A percentile compares a stretch with the other conserved stretches of the same genome.
Evolutionary conservation across 2,113 vertebrate species (phyloP).

Genomic region (Agapornis roseicollis): DNA sequence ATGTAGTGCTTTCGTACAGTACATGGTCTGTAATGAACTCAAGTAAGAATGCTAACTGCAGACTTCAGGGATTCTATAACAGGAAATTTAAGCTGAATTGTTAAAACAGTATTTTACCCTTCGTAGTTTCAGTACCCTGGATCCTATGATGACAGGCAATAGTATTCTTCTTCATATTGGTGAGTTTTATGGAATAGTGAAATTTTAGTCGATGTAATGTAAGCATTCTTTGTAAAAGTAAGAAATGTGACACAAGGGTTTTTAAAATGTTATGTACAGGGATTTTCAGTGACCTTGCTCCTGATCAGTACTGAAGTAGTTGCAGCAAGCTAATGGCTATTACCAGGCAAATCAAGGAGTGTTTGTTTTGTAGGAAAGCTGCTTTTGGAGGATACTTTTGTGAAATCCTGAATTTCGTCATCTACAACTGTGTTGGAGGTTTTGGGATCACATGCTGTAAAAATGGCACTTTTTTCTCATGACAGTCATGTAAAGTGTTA

Average conservation of each 20-base stretch:
- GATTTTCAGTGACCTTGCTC: background rate
- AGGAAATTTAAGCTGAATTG: background rate
- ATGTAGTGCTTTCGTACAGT: background rate
- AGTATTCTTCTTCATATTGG: background rate
- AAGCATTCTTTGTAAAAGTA: background rate
- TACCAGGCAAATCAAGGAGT: background rate
- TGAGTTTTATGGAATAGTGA: slow-evolving; percentile 14
- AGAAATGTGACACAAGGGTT: background rate
- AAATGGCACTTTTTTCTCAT: background rate
- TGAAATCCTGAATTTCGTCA: background rate
- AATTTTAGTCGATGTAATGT: background rate
- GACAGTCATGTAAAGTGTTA: background rate
- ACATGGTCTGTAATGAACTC: background rate
- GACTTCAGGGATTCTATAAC: background rate
- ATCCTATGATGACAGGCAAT: background rate
- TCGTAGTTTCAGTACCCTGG: background rate
- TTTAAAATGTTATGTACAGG: background rate
- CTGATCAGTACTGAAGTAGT: background rate
- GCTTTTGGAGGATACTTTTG: background rate
- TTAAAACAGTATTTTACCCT: background rate
- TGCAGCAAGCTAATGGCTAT: background rate
- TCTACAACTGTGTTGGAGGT: background rate
- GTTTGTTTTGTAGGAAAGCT: background rate
- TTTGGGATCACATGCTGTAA: background rate
- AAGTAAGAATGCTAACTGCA: background rate